A percentile compares a stretch with the other conserved stretches of the same genome.
phyloP scores from a whole-genome alignment of 1,140 invertebrate genomes.

The Mizuhopecten yessoensis region DNA sequence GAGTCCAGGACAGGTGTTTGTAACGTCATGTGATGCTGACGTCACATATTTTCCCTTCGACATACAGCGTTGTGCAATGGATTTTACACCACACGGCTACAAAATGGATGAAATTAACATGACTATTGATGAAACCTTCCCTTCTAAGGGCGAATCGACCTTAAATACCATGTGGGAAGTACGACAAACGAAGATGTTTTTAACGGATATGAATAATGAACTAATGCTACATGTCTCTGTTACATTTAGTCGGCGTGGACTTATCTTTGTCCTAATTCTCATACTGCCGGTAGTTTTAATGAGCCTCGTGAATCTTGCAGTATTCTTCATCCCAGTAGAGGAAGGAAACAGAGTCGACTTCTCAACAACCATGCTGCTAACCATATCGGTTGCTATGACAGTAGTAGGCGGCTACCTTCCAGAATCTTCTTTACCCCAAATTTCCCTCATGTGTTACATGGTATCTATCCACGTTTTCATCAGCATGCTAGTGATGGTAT shows the following conservation, averaged over 20 bases:
- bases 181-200: not conserved
- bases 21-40: constrained; percentile 41
- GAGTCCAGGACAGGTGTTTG: constrained; percentile 49
- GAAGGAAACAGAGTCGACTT: constrained; percentile 47
- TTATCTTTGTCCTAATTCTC: not conserved
- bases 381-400: constrained; percentile 56
- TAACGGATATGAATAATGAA: not conserved
- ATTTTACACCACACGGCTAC: not conserved
- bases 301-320: not conserved
- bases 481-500: not conserved
- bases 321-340: constrained; percentile 44
- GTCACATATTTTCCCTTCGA: constrained; percentile 55
- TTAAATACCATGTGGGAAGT: constrained; percentile 47
- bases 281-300: not conserved
- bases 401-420: constrained; percentile 44
- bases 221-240: not conserved
- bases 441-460: not conserved
- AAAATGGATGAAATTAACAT: constrained; percentile 19
- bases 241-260: not conserved
- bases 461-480: not conserved
- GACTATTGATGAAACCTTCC: not conserved
- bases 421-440: constrained; percentile 28
- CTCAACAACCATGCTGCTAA: constrained; percentile 45
- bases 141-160: not conserved
- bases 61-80: constrained; percentile 42